Percentiles rank a stretch among this genome's conserved stretches.
These are phyloP conservation scores for Pogonophryne albipinna DNA, from an alignment of 2,797 vertebrate species.

Conservation along the genomic window DNA sequence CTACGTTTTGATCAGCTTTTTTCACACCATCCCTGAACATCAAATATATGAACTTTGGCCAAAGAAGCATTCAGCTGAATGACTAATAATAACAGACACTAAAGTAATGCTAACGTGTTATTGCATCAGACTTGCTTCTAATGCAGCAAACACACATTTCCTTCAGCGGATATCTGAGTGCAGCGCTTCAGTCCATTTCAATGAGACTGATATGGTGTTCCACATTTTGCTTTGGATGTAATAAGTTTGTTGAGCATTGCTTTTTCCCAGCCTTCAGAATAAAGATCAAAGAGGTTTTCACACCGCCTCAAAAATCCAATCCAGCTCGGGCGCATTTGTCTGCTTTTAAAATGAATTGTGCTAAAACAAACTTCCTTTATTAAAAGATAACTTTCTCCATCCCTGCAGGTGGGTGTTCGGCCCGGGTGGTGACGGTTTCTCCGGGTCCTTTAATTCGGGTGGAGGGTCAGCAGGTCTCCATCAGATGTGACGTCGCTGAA, in stretches of 20 bases:
- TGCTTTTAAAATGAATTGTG: no score
- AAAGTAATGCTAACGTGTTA: no score
- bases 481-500: constrained; percentile 90
- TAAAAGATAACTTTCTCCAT: background rate
- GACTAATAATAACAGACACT: no score
- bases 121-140: background rate
- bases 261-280: constrained; percentile 3
- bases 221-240: background rate
- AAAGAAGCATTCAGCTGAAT: background rate
- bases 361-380: background rate
- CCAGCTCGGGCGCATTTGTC: no score
- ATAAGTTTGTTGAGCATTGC: background rate
- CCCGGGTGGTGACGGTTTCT: constrained; percentile 90
- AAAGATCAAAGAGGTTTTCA: background rate
- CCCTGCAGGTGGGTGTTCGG: constrained; percentile 80
- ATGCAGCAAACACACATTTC: background rate
- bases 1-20: background rate
- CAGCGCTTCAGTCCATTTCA: background rate
- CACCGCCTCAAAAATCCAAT: background rate
- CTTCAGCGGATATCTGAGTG: no score
- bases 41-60: background rate
- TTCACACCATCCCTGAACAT: background rate
- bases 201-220: background rate
- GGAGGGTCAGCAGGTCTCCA: constrained; percentile 87
- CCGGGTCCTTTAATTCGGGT: constrained; percentile 90